Conservation (phyloP, 2,888 invertebrate genomes). For the Mycalesis mineus region DNA sequence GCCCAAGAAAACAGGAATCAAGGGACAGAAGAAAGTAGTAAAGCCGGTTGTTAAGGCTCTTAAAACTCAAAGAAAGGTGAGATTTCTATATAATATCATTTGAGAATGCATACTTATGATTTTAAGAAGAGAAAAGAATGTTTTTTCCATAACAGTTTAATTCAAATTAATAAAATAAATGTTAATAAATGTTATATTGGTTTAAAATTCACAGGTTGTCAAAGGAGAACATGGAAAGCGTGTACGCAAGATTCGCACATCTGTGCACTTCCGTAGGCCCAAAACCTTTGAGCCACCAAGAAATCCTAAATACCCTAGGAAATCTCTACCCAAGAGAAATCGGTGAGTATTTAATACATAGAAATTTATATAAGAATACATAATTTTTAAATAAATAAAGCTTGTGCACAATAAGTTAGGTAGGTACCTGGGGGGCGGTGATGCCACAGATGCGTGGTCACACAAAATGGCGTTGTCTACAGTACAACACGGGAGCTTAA, state of each 20-base stretch:
- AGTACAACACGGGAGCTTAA: too few species aligned
- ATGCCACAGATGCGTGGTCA: too few species aligned
- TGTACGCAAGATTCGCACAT: constrained; percentile 93
- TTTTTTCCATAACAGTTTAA: too few species aligned
- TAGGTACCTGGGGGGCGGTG: too few species aligned
- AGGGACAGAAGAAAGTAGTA: constrained; percentile 74
- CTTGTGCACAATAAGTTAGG: too few species aligned
- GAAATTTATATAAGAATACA: too few species aligned
- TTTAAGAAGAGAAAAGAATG: too few species aligned
- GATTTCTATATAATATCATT: not conserved
- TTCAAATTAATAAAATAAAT: too few species aligned
- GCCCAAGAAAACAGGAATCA: constrained; percentile 76
- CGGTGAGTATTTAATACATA: constrained; percentile 84
- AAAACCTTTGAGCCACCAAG: constrained; percentile 94
- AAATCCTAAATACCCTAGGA: constrained; percentile 96
- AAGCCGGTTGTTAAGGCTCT: constrained; percentile 86
- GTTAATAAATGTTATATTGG: not conserved
- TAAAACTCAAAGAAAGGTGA: constrained; percentile 91
- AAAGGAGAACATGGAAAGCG: constrained; percentile 95
- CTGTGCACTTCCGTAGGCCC: constrained; percentile 97
- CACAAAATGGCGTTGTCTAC: too few species aligned
- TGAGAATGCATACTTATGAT: too few species aligned
- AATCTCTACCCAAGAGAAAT: constrained; percentile 94
- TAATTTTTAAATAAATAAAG: too few species aligned
- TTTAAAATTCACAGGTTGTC: constrained; percentile 80